Evolutionary conservation across 2,797 vertebrate genomes (phyloP), one percentile per base, ranked within the genome.

Genomic region (Rachycentron canadum): DNA sequence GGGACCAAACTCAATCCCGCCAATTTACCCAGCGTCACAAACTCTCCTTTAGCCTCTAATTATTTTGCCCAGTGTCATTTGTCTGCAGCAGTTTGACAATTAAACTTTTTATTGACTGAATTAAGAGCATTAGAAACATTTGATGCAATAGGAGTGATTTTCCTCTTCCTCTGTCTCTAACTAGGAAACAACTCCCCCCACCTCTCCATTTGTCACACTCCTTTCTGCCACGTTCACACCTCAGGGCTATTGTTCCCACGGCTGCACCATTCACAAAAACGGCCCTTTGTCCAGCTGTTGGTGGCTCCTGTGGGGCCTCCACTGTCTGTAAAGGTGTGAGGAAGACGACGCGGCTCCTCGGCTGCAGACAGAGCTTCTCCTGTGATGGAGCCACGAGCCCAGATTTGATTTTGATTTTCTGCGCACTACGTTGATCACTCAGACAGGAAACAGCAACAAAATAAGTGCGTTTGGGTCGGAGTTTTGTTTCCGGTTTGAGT

Each of bases 281-380:
- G 66, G 38, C 23, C 75, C 55, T 80, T 85, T 77, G 75, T 82
- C 60, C 59, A 32, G 59, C 45, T 41, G 78, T 53, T 49, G 57
- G 52, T 8, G 65, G 45, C 79, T 73, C 69, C 41, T 32, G 6
- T 1, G 1, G 57, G 43, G 60, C 32, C 47, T 3, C 40, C 41
- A 34, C 79, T 80, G 76, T 90, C 43, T 70, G 5, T 40, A 7
- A 65, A 84, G 76, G 86, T 86, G 83, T 63, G 78, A 89, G 73
- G 72, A 82, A 79, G 79, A 86, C 60, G 28, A 59, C 16, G 17
- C 19, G 78, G 70, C 88, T 90, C 82, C 62, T 66, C 13, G 17
- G 56, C 53, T 41, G 38, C 30, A 28, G 49, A 70, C 59, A 23
- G 52, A 34, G 10, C 40, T 41, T 4, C 3, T 14, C 2, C 41